Conservation (phyloP, 2,797 vertebrate genomes). For the Chelon auratus region DNA sequence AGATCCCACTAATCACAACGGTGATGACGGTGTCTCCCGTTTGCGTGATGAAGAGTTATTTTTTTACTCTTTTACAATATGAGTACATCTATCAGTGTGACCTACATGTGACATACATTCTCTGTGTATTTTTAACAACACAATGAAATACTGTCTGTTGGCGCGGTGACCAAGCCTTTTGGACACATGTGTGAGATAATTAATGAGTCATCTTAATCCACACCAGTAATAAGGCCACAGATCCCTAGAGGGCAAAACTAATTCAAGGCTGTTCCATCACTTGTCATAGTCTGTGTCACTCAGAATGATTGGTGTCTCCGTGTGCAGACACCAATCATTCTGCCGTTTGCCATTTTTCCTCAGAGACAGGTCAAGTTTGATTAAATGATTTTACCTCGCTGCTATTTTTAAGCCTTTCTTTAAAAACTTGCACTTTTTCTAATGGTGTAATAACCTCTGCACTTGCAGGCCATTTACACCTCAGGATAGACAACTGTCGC, state of each 20-base stretch:
- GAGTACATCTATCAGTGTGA: conserved; percentile 26
- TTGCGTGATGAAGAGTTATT: conserved; percentile 8
- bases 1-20: conserved; percentile 43
- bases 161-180: conserved; percentile 45
- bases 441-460: conserved; percentile 57
- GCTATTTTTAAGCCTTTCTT: conserved; percentile 39
- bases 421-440: conserved; percentile 34
- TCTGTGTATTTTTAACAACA: conserved; percentile 7
- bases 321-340: conserved; percentile 8
- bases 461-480: conserved; percentile 70
- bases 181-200: conserved; percentile 59
- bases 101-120: conserved; percentile 4
- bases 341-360: conserved; percentile 10
- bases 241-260: conserved; percentile 68
- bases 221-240: conserved; percentile 70
- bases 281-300: conserved; percentile 71
- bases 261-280: conserved; percentile 66
- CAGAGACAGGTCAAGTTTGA: conserved; percentile 62
- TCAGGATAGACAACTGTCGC: conserved; percentile 61
- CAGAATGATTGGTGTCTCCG: conserved; percentile 65
- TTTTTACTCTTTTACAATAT: conserved; percentile 1
- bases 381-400: conserved; percentile 50
- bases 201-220: conserved; percentile 72
- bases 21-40: conserved; percentile 33
- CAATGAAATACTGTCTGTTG: conserved; percentile 17